Evolutionary conservation across 2,888 invertebrate species (phyloP).

Genomic region (Epistrophella euchroma): DNA sequence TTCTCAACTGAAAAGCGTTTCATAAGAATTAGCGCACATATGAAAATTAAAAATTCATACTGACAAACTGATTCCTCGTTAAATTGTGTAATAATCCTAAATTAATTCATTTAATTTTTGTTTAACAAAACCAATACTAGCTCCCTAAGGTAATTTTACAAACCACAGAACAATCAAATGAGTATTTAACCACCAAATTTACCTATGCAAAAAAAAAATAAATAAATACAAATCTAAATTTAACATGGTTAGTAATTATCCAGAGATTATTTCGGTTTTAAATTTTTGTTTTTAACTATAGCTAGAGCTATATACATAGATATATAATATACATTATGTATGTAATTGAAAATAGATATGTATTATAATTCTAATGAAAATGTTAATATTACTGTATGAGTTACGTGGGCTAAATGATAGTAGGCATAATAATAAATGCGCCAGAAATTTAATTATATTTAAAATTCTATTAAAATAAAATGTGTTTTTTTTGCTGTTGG

Average conservation of each 20-base stretch:
- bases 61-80: too few relatives aligned
- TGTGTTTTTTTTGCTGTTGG: background rate
- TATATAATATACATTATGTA: background rate
- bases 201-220: background rate
- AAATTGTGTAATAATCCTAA: too few relatives aligned
- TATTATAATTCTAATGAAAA: conserved; percentile 3
- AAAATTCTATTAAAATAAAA: conserved; percentile 30
- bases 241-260: background rate
- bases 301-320: too few relatives aligned
- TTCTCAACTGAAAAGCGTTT: too few relatives aligned
- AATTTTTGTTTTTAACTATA: background rate
- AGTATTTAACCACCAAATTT: conserved; percentile 2
- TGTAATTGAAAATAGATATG: background rate
- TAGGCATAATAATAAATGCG: background rate
- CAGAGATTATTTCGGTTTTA: background rate
- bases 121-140: background rate
- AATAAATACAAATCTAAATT: background rate
- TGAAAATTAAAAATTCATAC: too few relatives aligned
- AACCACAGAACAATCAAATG: background rate
- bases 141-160: background rate
- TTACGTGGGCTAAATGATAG: background rate
- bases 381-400: background rate
- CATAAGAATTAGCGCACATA: too few relatives aligned
- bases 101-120: too few relatives aligned
- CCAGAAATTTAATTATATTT: conserved; percentile 31